Base-by-base conservation (phyloP, 2,888 invertebrate species). In the Sesamia inferens region DNA sequence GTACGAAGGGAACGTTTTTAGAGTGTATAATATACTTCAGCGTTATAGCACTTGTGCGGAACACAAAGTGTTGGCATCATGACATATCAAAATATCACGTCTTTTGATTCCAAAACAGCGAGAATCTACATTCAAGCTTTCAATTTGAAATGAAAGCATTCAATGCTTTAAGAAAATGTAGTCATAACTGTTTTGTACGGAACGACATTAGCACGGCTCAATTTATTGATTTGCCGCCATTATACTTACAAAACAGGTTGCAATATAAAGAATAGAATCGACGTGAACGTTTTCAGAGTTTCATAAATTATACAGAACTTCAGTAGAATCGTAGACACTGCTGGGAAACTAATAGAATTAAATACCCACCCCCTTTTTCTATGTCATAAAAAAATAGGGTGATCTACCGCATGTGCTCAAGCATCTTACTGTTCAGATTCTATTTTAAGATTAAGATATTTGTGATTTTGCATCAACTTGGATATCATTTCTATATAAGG, bases 111-210 rank as follows among this genome's bases (percentile, higher is more conserved):
- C 73, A 85, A 84, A 81, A 83, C 82, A 86, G 86, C 87, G 86
- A 86, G 88, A 84, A 87, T 88, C 85, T 78, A 88, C 85, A 91
- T 91, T 90, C 81, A 91, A 92, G 92, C 91, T 90, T 78, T 77
- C 75, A 84, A 85, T 90, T 44, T 85, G 84, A 82, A 88, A 88
- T 67, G 13, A 69, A 69, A 68, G 44, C 63, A 67, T 54, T 24
- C 48, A 58, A 57, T n/a, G 5, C 58, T 59, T 44, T 54, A 68
- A 61, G 82, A 70, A 69, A 68, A 63, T 73, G 64, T 79, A 74
- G 73, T 67, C 39, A 82, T 62, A 82, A 69, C 71, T 57, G 74
- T 24, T 47, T 68, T 83, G 75, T 68, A 54, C 44, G 39, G 8
- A 66, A 76, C 76, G 51, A 83, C 31, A 81, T 78, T 71, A 77